phyloP scores from a whole-genome alignment of 2,113 vertebrate genomes.

The Alethe castanea region DNA sequence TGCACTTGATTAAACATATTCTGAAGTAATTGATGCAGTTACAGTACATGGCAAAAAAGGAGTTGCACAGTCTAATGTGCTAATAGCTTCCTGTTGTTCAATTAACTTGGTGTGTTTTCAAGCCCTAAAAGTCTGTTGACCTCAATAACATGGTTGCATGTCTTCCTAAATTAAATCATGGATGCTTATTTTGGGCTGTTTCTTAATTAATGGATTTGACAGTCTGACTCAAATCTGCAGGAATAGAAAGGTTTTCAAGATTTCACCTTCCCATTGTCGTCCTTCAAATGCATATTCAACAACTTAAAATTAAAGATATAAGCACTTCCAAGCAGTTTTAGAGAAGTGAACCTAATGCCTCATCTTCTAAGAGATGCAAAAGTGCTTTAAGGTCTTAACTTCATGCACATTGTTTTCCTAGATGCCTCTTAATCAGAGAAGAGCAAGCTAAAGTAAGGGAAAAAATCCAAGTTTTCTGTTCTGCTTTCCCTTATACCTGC shows the following conservation, averaged over 20 bases:
- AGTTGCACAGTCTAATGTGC: background rate
- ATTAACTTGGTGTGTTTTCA: conserved; percentile 48
- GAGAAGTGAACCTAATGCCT: background rate
- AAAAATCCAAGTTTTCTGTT: background rate
- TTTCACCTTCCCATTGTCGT: background rate
- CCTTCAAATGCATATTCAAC: background rate
- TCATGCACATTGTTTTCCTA: background rate
- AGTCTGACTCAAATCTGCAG: background rate
- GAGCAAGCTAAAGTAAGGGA: background rate
- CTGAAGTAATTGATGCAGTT: conserved; percentile 44
- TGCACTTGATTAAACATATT: conserved; percentile 58
- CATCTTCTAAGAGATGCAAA: background rate
- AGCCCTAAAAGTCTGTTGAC: conserved; percentile 4
- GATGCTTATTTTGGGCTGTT: background rate
- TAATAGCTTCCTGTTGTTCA: conserved; percentile 43
- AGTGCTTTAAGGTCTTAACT: background rate
- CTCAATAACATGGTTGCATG: background rate
- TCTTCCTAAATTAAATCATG: conserved; percentile 26
- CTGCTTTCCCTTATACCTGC: background rate
- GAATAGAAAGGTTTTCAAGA: background rate
- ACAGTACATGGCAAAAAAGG: background rate
- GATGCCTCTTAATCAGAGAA: background rate
- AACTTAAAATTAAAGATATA: background rate
- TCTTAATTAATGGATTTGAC: conserved; percentile 7
- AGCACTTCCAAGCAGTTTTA: background rate